Evolutionary conservation across 2,888 invertebrate genomes (phyloP).

Genomic region (Carterocephalus palaemon): DNA sequence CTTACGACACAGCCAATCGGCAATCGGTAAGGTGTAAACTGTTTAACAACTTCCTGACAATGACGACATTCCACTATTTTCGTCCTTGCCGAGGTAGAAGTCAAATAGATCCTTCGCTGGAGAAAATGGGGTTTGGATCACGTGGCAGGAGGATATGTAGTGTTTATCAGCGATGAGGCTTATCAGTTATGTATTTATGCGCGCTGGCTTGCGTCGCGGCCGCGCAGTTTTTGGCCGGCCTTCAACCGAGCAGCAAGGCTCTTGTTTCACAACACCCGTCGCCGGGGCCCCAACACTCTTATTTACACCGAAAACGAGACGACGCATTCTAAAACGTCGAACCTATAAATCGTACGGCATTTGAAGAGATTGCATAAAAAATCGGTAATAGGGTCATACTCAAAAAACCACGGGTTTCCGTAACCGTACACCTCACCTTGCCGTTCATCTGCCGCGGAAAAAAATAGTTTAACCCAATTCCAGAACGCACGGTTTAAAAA

Average conservation of each 20-base stretch:
- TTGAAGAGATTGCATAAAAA: slow-evolving; percentile 60
- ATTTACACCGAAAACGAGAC: slow-evolving; percentile 1
- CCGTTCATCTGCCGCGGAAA: slow-evolving; percentile 60
- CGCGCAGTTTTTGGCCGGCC: slow-evolving; percentile 61
- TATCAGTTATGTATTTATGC: slow-evolving; percentile 51
- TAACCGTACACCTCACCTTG: slow-evolving; percentile 75
- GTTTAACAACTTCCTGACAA: slow-evolving; percentile 71
- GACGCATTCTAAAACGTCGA: slow-evolving; percentile 3
- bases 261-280: slow-evolving; percentile 58
- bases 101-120: too few species aligned
- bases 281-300: slow-evolving; percentile 6
- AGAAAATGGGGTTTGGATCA: slow-evolving; percentile 8
- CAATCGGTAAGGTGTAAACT: slow-evolving; percentile 56
- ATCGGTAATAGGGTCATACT: slow-evolving; percentile 65
- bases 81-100: background rate
- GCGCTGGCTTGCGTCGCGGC: slow-evolving; percentile 51
- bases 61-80: slow-evolving; percentile 28
- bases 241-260: slow-evolving; percentile 70
- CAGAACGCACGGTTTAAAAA: slow-evolving; percentile 57
- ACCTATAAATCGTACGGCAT: slow-evolving; percentile 35
- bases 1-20: slow-evolving; percentile 49
- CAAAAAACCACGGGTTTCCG: slow-evolving; percentile 67
- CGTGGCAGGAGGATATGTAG: background rate
- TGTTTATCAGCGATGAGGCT: slow-evolving; percentile 23
- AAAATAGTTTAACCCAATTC: slow-evolving; percentile 72